phyloP scores from a whole-genome alignment of 2,888 invertebrate species.

The Zaprionus bogoriensis region DNA sequence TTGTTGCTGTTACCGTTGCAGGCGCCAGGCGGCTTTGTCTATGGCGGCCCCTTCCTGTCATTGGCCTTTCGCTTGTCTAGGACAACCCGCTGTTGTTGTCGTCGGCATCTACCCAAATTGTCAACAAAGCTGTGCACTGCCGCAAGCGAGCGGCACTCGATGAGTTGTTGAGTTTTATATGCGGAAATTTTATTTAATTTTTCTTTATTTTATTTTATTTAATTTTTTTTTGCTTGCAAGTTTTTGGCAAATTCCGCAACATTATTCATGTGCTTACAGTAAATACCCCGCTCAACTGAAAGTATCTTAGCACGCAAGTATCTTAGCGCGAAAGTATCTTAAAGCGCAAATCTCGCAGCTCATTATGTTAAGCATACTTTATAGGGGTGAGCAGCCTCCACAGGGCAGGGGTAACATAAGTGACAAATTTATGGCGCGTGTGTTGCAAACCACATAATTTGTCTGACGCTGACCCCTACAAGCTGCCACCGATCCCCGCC shows the following conservation, averaged over 20 bases:
- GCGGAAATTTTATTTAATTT: too few species aligned
- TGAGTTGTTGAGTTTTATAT: too few species aligned
- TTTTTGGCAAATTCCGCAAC: not conserved
- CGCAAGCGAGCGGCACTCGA: too few species aligned
- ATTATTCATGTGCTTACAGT: not conserved
- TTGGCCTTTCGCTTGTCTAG: constrained; percentile 30
- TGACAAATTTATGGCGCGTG: constrained; percentile 77
- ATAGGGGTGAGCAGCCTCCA: constrained; percentile 47
- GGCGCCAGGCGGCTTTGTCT: constrained; percentile 51
- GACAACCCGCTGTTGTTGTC: constrained; percentile 64
- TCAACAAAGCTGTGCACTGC: constrained; percentile 27
- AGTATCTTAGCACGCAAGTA: not conserved
- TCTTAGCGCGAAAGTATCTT: constrained; percentile 16
- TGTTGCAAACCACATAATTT: constrained; percentile 75
- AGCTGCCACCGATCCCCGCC: not conserved
- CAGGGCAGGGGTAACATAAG: too few species aligned
- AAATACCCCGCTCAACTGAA: not conserved
- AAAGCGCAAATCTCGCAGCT: constrained; percentile 39
- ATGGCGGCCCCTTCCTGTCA: constrained; percentile 29
- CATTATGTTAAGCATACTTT: constrained; percentile 43
- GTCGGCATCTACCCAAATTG: constrained; percentile 46
- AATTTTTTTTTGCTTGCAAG: too few species aligned
- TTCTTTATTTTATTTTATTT: too few species aligned
- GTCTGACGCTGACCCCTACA: constrained; percentile 64
- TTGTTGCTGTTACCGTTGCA: constrained; percentile 17